Base-by-base conservation (phyloP, 2,888 invertebrate genomes). In the Tetheella fluctuosa region DNA sequence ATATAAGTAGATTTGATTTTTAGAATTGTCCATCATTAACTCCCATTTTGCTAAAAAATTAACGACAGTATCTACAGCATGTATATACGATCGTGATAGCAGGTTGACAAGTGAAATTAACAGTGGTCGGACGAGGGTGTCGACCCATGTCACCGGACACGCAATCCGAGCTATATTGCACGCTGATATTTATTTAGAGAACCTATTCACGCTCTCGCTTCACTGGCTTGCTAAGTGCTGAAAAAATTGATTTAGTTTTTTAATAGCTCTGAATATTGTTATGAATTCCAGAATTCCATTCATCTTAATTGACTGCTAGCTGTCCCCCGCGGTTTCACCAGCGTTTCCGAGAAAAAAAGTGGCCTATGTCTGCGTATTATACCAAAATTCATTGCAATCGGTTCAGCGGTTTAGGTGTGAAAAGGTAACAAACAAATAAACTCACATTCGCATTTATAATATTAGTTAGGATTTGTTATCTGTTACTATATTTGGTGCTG, bases 51-150 rank as follows among this genome's bases (percentile, higher is more conserved):
- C 12, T 20, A 20, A 2, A 1, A 20, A 48, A 17, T 20, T 10
- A 48, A 48, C 10, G 10, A 48, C 20, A 20, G 48, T 48, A 48
- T 10, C 34, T 20, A 48, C 10, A 20, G 20, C 48, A 48, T 30
- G 10, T 5, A 17, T 20, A 42, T 15, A 20, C 6, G 48, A 20
- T 72, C 66, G 64, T 66, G 68, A 64, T 68, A 70, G 69, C 69
- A 63, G 70, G 76, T 75, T 73, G 81, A 80, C 80, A 77, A 74
- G 79, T 70, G 80, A 85, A 83, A 85, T 85, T 83, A 84, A 84
- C 85, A 82, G 77, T 60, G 63, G 59, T 67, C 65, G 67, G 77
- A 77, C 76, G 75, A 71, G 76, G 74, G 74, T 75, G 78, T 74
- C 80, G 74, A 84, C 85, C 84, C 85, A 64, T 79, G 80, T 85